Base-by-base conservation (phyloP, 2,113 vertebrate genomes). In the Lutjanus erythropterus region DNA sequence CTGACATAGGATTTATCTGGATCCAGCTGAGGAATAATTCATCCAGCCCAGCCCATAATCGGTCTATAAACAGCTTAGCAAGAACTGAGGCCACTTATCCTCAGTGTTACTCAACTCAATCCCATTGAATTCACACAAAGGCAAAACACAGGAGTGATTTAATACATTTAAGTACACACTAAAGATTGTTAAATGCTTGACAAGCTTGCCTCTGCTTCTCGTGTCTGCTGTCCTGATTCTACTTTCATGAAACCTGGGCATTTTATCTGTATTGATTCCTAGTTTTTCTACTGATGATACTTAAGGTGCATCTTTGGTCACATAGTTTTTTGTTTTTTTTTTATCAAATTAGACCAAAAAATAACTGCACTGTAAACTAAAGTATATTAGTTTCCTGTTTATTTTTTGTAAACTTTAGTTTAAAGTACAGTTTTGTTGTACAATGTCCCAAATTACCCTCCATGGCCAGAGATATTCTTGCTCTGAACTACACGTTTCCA, bases 1-100 rank as follows among this genome's bases (percentile, higher is more conserved):
- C 1, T 27, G 37, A 27, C 62, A 46, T 33, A 44, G n/a, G 39
- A 71, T 66, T 56, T 39, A 53, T 80, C 23, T 42, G 37, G 15
- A 67, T 56, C 25, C 55, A 81, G 33, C 39, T 47, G 47, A 41
- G 41, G 27, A 79, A 76, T 70, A 70, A 86, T 75, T 75, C 25
- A 66, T 72, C 21, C 58, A 50, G 27, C 31, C 35, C 21, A 59
- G 42, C 55, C 55, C 44, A 53, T 72, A 71, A 78, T 31, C 2
- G 1, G 4, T 42, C 59, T 29, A 18, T 29, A 69, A 50, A 50
- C 33, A 39, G 27, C 23, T 62, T 1, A 41, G 27, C 1, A 9
- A 58, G 25, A 64, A 49, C 35, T n/a, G 2, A 46, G 56, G 33
- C 23, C 69, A 64, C 27, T 67, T 47, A 41, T 68, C 41, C 6